Percentiles rank a stretch among this genome's conserved stretches.
Conservation (phyloP, 2,888 invertebrate genomes). For the Encarsia formosa region DNA sequence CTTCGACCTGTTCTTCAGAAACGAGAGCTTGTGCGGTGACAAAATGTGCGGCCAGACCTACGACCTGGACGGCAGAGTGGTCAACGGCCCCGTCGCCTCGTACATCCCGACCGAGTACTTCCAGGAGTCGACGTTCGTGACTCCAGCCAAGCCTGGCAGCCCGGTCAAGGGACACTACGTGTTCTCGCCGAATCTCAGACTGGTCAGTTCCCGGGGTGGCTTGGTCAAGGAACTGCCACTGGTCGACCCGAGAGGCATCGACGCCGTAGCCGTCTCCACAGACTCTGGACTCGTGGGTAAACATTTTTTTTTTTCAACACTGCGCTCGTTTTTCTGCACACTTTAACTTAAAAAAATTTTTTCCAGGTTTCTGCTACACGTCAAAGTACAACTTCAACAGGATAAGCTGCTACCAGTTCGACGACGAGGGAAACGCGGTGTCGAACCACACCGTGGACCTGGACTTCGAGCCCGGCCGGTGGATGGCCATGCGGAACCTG, state of each 20-base stretch:
- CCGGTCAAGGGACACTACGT: not conserved
- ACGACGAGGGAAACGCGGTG: not conserved
- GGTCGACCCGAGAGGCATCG: too few relatives aligned
- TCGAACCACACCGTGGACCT: not conserved
- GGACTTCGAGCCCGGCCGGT: not conserved
- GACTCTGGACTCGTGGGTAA: not conserved
- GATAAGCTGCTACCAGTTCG: not conserved
- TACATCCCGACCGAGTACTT: not conserved
- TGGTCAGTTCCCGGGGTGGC: conserved; percentile 1
- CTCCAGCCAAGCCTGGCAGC: not conserved
- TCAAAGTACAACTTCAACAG: not conserved
- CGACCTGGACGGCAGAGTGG: not conserved
- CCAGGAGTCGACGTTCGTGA: not conserved
- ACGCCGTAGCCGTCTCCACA: not conserved
- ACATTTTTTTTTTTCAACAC: not conserved
- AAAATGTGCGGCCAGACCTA: not conserved
- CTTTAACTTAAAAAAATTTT: too few relatives aligned
- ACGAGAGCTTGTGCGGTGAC: not conserved
- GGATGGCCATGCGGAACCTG: not conserved
- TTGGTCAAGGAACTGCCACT: not conserved
- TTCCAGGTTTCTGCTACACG: too few relatives aligned
- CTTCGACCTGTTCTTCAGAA: not conserved
- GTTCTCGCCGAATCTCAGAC: not conserved
- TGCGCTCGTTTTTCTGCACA: too few relatives aligned
- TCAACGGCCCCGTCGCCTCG: not conserved